phyloP scores from a whole-genome alignment of 1,140 invertebrate species.

The Aphidius gifuensis region DNA sequence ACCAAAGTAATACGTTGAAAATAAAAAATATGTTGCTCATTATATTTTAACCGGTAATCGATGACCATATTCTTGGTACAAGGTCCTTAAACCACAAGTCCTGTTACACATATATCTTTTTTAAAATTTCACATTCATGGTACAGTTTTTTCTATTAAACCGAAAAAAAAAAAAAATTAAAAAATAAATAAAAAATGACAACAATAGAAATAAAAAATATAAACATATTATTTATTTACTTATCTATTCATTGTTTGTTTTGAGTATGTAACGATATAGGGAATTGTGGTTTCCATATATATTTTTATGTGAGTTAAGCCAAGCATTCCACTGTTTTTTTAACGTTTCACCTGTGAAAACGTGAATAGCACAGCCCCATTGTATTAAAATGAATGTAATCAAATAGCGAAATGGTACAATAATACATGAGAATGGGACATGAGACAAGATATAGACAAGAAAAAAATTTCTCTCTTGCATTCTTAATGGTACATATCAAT shows the following conservation, averaged over 20 bases:
- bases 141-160: too few relatives aligned
- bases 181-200: too few relatives aligned
- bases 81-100: too few relatives aligned
- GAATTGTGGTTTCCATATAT: conserved; percentile 14
- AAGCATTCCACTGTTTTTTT: conserved; percentile 7
- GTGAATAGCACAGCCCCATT: conserved; percentile 25
- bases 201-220: too few relatives aligned
- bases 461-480: not conserved
- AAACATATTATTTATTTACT: too few relatives aligned
- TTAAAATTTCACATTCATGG: too few relatives aligned
- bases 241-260: not conserved
- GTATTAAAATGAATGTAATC: conserved; percentile 31
- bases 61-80: too few relatives aligned
- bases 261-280: conserved; percentile 4
- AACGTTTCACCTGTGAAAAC: conserved; percentile 20
- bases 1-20: too few relatives aligned
- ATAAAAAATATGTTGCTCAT: too few relatives aligned
- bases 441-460: conserved; percentile 15
- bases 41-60: too few relatives aligned
- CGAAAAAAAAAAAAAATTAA: too few relatives aligned
- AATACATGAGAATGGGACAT: conserved; percentile 20
- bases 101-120: too few relatives aligned
- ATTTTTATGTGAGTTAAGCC: conserved; percentile 16
- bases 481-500: conserved; percentile 25
- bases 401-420: conserved; percentile 27